A percentile compares a stretch with the other conserved stretches of the same genome.
Conservation (phyloP, 2,888 invertebrate genomes). For the Chromoteleia sp. region DNA sequence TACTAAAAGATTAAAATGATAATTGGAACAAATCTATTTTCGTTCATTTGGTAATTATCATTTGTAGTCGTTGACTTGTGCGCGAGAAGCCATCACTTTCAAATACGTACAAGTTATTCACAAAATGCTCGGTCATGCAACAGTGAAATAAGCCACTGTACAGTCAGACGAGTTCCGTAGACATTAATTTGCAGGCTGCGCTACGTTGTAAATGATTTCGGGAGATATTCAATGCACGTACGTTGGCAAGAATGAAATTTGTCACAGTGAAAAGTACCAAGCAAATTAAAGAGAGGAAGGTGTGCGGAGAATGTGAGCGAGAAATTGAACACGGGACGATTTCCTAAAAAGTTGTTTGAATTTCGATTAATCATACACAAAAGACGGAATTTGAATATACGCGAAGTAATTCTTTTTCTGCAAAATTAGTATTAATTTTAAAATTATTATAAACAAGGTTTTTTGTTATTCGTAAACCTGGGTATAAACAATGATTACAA, state of each 20-base stretch:
- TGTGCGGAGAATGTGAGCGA: constrained; percentile 59
- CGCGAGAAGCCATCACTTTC: constrained; percentile 19
- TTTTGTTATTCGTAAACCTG: too few relatives aligned
- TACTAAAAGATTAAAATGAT: too few relatives aligned
- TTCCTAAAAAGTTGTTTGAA: constrained; percentile 44
- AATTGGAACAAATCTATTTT: neutral
- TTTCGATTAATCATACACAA: constrained; percentile 38
- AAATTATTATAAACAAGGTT: too few relatives aligned
- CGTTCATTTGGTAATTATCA: constrained; percentile 31
- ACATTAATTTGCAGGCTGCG: constrained; percentile 73
- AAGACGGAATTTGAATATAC: neutral
- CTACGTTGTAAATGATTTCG: constrained; percentile 70
- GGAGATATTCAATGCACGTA: constrained; percentile 78
- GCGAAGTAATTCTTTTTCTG: too few relatives aligned
- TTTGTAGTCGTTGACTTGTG: constrained; percentile 22
- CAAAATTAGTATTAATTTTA: too few relatives aligned
- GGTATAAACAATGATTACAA: too few relatives aligned
- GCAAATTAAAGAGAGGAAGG: constrained; percentile 76
- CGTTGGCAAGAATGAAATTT: constrained; percentile 77
- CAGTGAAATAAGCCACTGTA: constrained; percentile 65
- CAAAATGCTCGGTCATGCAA: constrained; percentile 55
- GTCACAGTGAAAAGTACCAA: constrained; percentile 76
- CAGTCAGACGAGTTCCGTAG: constrained; percentile 67
- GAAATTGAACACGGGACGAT: constrained; percentile 70
- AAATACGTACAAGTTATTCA: constrained; percentile 50